Evolutionary conservation across 2,113 vertebrate genomes (phyloP), one percentile per base, ranked within the genome.

Genomic region (Chloroceryle aenea): DNA sequence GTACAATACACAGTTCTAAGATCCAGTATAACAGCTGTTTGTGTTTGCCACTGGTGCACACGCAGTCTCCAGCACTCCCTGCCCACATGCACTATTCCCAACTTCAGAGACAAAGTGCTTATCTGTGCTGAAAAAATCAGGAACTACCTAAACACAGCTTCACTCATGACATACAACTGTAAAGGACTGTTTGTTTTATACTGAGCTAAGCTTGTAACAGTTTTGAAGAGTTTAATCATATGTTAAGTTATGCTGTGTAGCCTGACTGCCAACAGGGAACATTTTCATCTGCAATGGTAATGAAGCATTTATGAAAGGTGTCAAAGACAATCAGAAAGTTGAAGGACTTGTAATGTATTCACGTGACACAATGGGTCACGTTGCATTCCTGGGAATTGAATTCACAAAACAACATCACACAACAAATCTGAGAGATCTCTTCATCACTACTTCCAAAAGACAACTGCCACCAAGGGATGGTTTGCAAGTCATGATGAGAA

Each of bases 261-360:
- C 64, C 76, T 68, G 88, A 90, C 93, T 95, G 92, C 85, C 92
- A 95, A 93, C 11, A 9, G 56, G 30, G 85, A 93, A 92, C 8
- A 3, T 93, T 95, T 96, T 89, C 58, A 95, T 92, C 86, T 96
- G 66, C 93, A 94, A 92, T 82, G 83, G 88, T 89, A 97, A 96
- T 76, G 69, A 95, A 96, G 93, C 73, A 58, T 79, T 94, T 93
- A 89, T 76, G 92, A 92, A 93, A 94, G 89, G 72, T 91, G 92
- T 73, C 81, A 75, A 85, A 96, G 91, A 81, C 83, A 95, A 97
- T 80, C 68, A 95, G 66, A 93, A 95, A 93, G 34, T 75, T 96
- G 84, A 96, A 96, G 78, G 72, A 91, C 30, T 76, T 87, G 8
- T 91, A 80, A 92, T 50, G n/a, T 58, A 94, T 80, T 90, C 75